phyloP scores from a whole-genome alignment of 2,797 vertebrate species.

The Sebastes hubbsi region DNA sequence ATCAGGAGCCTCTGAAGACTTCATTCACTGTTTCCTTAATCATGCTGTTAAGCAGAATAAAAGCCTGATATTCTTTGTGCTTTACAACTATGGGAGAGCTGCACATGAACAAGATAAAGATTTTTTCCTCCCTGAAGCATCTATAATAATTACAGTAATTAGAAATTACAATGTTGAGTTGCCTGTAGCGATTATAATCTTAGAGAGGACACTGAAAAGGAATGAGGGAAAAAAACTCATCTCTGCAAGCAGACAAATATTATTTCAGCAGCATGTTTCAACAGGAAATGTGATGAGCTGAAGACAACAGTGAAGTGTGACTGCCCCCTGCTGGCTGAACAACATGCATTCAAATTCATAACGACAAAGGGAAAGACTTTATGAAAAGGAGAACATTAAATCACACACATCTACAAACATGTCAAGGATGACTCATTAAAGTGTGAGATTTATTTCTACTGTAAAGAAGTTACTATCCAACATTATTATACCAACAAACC shows the following conservation, averaged over 20 bases:
- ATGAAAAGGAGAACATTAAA: not conserved
- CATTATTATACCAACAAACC: no score
- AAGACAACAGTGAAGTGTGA: not conserved
- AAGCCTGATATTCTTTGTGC: no score
- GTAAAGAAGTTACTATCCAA: no score
- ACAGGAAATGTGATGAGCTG: not conserved
- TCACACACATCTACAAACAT: not conserved
- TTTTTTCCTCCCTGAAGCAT: not conserved
- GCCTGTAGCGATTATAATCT: not conserved
- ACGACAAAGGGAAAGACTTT: not conserved
- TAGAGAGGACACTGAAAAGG: not conserved
- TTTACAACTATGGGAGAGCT: not conserved
- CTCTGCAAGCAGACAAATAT: not conserved
- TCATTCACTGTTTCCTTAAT: not conserved
- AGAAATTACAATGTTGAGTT: not conserved
- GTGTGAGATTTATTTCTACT: not conserved
- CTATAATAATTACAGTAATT: conserved; percentile 26
- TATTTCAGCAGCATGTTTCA: not conserved
- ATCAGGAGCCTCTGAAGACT: not conserved
- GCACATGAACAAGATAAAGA: not conserved
- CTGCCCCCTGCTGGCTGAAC: conserved; percentile 18
- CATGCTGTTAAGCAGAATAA: not conserved
- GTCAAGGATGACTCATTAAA: not conserved
- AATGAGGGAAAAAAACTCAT: not conserved
- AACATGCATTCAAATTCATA: not conserved